Evolutionary conservation across 1,140 invertebrate species (phyloP).

Genomic region (Anastrepha obliqua): DNA sequence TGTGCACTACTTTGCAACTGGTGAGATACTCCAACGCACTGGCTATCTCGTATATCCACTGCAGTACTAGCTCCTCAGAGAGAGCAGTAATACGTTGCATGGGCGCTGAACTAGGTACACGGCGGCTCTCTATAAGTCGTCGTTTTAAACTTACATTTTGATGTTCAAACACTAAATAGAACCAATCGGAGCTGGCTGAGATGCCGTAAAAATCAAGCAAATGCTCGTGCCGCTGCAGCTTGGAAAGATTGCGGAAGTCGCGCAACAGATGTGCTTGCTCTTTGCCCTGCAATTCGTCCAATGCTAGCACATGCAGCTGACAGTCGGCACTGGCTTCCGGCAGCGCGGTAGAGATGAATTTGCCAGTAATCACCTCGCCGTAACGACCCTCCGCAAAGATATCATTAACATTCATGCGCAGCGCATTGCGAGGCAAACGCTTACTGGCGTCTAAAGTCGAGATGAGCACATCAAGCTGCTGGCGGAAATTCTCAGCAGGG

Average conservation of each 20-base stretch:
- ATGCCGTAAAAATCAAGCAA: slow-evolving; percentile 85
- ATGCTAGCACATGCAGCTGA: slow-evolving; percentile 67
- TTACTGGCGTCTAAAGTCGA: slow-evolving; percentile 75
- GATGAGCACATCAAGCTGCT: slow-evolving; percentile 75
- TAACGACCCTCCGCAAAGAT: slow-evolving; percentile 84
- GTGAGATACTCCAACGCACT: slow-evolving; percentile 82
- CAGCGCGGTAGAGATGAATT: slow-evolving; percentile 71
- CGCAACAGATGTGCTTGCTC: slow-evolving; percentile 82
- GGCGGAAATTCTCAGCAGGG: slow-evolving; percentile 80
- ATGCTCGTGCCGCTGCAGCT: slow-evolving; percentile 81
- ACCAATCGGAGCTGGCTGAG: slow-evolving; percentile 83
- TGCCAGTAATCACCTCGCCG: slow-evolving; percentile 83
- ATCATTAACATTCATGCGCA: slow-evolving; percentile 81
- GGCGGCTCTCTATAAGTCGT: slow-evolving; percentile 66
- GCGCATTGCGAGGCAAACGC: slow-evolving; percentile 82
- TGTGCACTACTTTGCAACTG: slow-evolving; percentile 81
- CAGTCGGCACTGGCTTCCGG: slow-evolving; percentile 63
- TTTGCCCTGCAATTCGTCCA: slow-evolving; percentile 78
- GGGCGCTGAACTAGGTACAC: slow-evolving; percentile 58
- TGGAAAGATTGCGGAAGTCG: slow-evolving; percentile 83
- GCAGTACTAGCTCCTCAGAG: slow-evolving; percentile 70
- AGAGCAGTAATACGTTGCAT: slow-evolving; percentile 77
- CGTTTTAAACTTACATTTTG: slow-evolving; percentile 82
- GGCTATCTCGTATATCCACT: slow-evolving; percentile 77
- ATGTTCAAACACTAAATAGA: slow-evolving; percentile 83